Evolutionary conservation across 2,797 vertebrate genomes (phyloP), one percentile per base, ranked within the genome.

Genomic region (Rhabdomys pumilio): DNA sequence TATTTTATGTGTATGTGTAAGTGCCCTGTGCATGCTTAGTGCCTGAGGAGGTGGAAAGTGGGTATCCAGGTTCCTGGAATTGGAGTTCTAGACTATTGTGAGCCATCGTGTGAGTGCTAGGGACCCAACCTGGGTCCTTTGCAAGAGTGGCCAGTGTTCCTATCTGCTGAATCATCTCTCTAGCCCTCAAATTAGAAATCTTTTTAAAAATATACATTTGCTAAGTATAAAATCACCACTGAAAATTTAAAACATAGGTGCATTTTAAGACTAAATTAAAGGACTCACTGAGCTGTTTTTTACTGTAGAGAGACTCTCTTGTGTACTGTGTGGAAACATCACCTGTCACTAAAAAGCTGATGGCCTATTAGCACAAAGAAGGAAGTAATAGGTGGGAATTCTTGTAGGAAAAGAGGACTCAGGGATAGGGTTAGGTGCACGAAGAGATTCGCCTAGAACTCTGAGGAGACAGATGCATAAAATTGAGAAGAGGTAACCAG

Each of bases 211-310:
- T 77, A 3, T 75, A 17, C 44, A 77, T 63, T 81, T 94, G 73
- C 20, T 63, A 85, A 31, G 2, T 72, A 34, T 94, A 91, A 97
- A 96, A 91, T 19, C 22, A 31, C 61, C 83, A 77, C 92, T 91
- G 13, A 96, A 89, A 89, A 92, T 80, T 57, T 85, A 59, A 97
- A 94, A 75, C 92, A 53, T 34, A 92, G 19, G 77, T 92, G 83
- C 4, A 90, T 63, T 89, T 63, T 80, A 94, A 89, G 26, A 92
- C 88, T 94, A 93, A 93, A 86, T 90, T 72, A 81, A 65, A 96
- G 90, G 59, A 57, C n/a, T 24, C 67, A 20, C 67, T 57, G 67
- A 87, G 50, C 24, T 19, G 34, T 55, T n/a, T n/a, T 57, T n/a
- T 69, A 69, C 65, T 69, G 34, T n/a, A 69, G 67, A 69, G 67